phyloP scores from a whole-genome alignment of 2,888 invertebrate genomes.

The Dromius quadrimaculatus region DNA sequence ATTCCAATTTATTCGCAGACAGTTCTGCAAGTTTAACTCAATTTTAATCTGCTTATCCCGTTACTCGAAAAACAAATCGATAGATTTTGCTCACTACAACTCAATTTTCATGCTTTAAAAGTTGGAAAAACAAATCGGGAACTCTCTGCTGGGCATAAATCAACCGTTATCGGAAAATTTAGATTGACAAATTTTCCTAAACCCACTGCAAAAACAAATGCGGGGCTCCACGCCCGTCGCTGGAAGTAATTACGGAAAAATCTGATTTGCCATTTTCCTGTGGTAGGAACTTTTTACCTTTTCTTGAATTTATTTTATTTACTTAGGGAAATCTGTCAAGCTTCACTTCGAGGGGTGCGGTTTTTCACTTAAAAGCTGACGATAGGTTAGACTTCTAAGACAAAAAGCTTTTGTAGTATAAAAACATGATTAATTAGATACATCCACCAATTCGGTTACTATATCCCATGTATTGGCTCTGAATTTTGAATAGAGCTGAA shows the following conservation, averaged over 20 bases:
- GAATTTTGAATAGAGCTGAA: no score
- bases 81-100: constrained; percentile 22
- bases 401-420: no score
- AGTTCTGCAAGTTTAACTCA: constrained; percentile 23
- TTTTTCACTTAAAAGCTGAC: neutral
- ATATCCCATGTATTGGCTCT: no score
- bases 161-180: constrained; percentile 40
- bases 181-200: constrained; percentile 49
- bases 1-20: constrained; percentile 1
- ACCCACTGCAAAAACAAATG: constrained; percentile 45
- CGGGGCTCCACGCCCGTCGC: neutral
- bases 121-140: constrained; percentile 38
- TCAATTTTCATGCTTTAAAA: constrained; percentile 29
- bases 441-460: no score
- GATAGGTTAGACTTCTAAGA: neutral
- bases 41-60: constrained; percentile 27
- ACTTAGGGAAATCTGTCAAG: constrained; percentile 43
- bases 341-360: neutral
- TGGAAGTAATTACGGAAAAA: constrained; percentile 47
- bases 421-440: no score
- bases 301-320: constrained; percentile 37
- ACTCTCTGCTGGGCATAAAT: constrained; percentile 38
- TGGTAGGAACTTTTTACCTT: constrained; percentile 33
- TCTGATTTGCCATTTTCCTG: constrained; percentile 44
- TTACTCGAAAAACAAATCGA: constrained; percentile 16